Conservation (phyloP, 2,888 invertebrate species). For the Platypus cylindrus region DNA sequence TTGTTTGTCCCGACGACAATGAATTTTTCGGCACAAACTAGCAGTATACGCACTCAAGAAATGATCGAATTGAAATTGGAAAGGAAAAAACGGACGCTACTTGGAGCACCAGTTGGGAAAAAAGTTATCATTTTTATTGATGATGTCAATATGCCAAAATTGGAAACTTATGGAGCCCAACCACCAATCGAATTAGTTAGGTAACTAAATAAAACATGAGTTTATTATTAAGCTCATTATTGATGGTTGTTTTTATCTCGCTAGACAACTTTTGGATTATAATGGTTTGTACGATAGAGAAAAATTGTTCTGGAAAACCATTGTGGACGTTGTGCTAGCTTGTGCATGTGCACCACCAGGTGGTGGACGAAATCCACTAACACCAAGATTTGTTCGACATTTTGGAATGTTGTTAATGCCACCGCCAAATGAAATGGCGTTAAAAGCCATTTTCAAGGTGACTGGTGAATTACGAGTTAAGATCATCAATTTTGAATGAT, state of each 20-base stretch:
- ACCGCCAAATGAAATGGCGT: slow-evolving; percentile 60
- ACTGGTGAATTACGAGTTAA: no score
- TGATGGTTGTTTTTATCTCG: slow-evolving; percentile 8
- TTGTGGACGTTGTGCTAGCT: slow-evolving; percentile 69
- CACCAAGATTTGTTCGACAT: slow-evolving; percentile 74
- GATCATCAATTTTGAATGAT: no score
- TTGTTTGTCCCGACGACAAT: slow-evolving; percentile 62
- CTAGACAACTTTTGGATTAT: slow-evolving; percentile 61
- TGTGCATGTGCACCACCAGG: slow-evolving; percentile 86
- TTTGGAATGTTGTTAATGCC: slow-evolving; percentile 79
- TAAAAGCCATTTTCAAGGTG: slow-evolving; percentile 66
- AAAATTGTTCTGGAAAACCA: slow-evolving; percentile 78
- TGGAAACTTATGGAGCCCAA: slow-evolving; percentile 80
- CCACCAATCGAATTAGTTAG: slow-evolving; percentile 82
- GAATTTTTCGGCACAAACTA: slow-evolving; percentile 88
- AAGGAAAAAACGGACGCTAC: slow-evolving; percentile 61
- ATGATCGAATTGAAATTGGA: slow-evolving; percentile 79
- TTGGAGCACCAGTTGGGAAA: slow-evolving; percentile 76
- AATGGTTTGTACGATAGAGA: slow-evolving; percentile 78
- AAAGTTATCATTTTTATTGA: slow-evolving; percentile 77
- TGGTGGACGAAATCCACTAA: slow-evolving; percentile 76
- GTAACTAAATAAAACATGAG: slow-evolving; percentile 29
- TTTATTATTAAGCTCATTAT: not conserved
- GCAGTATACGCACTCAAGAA: slow-evolving; percentile 70
- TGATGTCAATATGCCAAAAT: slow-evolving; percentile 84